Evolutionary conservation across 2,797 vertebrate genomes (phyloP), one percentile per base, ranked within the genome.

Genomic region (Enteromius treurensis): DNA sequence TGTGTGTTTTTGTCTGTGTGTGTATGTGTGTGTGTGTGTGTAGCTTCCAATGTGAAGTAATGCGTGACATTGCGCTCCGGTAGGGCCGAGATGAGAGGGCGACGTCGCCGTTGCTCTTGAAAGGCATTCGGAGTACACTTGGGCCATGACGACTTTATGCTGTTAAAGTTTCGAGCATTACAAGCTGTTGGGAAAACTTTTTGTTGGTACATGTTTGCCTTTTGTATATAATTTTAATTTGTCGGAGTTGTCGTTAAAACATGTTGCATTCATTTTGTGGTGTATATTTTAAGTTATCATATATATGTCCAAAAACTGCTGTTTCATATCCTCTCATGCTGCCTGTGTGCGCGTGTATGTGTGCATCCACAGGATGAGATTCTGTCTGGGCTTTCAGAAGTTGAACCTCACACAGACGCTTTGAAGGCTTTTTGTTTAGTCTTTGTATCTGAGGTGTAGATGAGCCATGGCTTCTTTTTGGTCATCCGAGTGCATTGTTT

Each of bases 1-100:
- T 84, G 80, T 85, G 82, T 79, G 84, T 85, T 62, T 88, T 53
- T 77, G 77, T 69, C 11, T 58, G 76, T 85, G 76, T 53, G 85
- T 87, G 83, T 53, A 84, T 87, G 82, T 79, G 85, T 83, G 85
- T 87, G 83, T 53, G 85, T 87, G 82, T 79, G 85, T 84, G 83
- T 83, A 45, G 65, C 76, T 87, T 83, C 86, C 62, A 77, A 81
- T 90, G 82, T 89, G 83, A 90, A 84, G 62, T 87, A 85, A 86
- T 71, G 77, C 73, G 71, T 70, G 80, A 84, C 47, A 64, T 86
- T 86, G 55, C 60, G 75, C 84, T 83, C 76, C 79, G 60, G 68
- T 84, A 85, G 82, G 89, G 93, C 93, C 92, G 87, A 90, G 88
- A 94, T 93, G 93, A 94, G 92, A 92, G 92, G 92, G 93, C 89